Percentiles rank a stretch among this genome's conserved stretches.
These are phyloP conservation scores for Smutsia temminckii DNA, from an alignment of 2,797 vertebrate genomes.

Conservation along the genomic window DNA sequence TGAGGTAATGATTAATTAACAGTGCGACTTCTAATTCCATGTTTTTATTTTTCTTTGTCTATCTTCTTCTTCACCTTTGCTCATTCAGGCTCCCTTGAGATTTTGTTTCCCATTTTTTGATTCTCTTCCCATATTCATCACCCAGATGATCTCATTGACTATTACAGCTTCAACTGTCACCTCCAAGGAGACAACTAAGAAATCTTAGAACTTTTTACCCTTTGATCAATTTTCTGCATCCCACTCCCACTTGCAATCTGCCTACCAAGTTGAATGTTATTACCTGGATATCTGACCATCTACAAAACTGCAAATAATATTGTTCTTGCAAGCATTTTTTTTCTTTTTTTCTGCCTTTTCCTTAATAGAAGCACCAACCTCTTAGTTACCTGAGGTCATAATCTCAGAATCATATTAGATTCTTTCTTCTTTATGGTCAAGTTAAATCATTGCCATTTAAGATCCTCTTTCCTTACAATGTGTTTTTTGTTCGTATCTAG, in stretches of 20 bases:
- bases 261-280: not conserved
- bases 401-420: not conserved
- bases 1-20: not conserved
- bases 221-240: not conserved
- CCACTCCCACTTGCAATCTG: not conserved
- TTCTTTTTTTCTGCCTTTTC: not conserved
- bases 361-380: not conserved
- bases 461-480: not conserved
- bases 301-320: not conserved
- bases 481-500: not conserved
- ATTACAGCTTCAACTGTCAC: not conserved
- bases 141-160: not conserved
- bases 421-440: not conserved
- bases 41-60: not conserved
- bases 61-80: not conserved
- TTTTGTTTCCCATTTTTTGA: not conserved
- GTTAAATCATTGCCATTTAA: not conserved
- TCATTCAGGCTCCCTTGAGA: not conserved
- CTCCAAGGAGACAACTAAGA: not conserved
- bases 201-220: not conserved
- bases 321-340: not conserved
- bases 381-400: not conserved
- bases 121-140: not conserved
- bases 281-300: accelerated
- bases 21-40: not conserved